Evolutionary conservation across 2,797 vertebrate species (phyloP), one percentile per base, ranked within the genome.

Genomic region (Heterohyrax brucei): DNA sequence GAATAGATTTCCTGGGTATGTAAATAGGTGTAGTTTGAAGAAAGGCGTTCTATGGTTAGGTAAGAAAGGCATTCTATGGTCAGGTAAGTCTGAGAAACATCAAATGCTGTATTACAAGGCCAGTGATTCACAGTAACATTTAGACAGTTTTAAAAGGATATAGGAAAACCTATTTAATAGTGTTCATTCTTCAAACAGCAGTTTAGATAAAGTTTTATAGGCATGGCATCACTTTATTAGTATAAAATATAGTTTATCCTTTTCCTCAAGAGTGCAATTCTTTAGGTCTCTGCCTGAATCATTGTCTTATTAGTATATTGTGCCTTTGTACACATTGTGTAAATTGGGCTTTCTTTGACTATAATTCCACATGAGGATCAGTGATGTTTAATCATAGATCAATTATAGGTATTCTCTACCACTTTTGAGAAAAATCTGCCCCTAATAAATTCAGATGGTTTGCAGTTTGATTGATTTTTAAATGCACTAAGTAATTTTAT

Each of bases 81-180:
- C 28, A 79, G n/a, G 19, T 72, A 84, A 56, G 56, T 92, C 64
- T 79, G 79, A 79, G 73, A 95, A 88, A 78, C 46, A 84, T 84
- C 59, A 61, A 83, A 12, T 83, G 73, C 79, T 84, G 5, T 39
- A 78, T 89, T 79, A 4, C 39, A 21, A 79, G 46, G 22, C 33
- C 50, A 70, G 13, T 50, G 50, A 86, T 61, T 44, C 64, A 73
- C 6, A 66, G 5, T 56, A 77, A 83, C 44, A 77, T 88, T 92
- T 95, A 91, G 87, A 39, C 68, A 19, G 24, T 68, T 91, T 89
- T 87, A 48, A 75, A 44, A 53, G 44, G 14, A 3, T 76, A 33
- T 72, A 68, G 59, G 70, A 87, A 56, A 56, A 56, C 53, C 21
- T 82, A 50, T 50, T 87, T 70, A 91, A 68, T 61, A 76, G 80